Evolutionary conservation across 2,888 invertebrate species (phyloP), one percentile per base, ranked within the genome.

Genomic region (Pyrrhia umbra): DNA sequence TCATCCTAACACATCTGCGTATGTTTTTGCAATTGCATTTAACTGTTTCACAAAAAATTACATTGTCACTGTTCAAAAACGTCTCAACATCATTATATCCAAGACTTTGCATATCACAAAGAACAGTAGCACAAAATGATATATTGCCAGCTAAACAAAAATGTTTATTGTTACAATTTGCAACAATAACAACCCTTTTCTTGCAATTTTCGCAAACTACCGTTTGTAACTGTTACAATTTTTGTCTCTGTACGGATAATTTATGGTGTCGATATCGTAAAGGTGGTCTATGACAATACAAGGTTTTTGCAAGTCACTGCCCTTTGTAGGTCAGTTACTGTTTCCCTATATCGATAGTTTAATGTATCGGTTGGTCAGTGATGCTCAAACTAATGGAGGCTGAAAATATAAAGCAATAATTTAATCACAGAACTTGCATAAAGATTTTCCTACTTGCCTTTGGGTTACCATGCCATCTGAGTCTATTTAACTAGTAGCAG

Each of bases 321-420:
- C 81, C 92, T 77, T 93, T 94, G 92, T 92, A 92, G 92, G 92
- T 94, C 90, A 92, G 90, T 92, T 85, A 82, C 86, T 75, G 80
- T 81, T 84, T 86, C 82, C 86, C 85, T 87, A 81, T 81, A 76
- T 83, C 76, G 85, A 86, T 85, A 86, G 68, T 81, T 80, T 85
- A 83, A 84, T 85, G 81, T 77, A 75, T 83, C 72, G 77, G 62
- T 55, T 61, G 61, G 49, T 2, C 84, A 81, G 68, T 52, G 87
- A 6, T 80, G 75, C 85, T 86, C 89, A 93, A 93, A 87, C 68
- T 83, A 6, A 9, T 0, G 2, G 18, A 6, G 40, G 37, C 21
- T 58, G 18, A 4, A 40, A 20, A 2, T 1, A 1, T 1, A n/a
- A 6, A 6, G 13, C 18, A 42, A 42, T 20, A 16, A 6, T 39